These are phyloP conservation scores for Hyphantria cunea DNA, from an alignment of 1,140 invertebrate genomes.

Conservation along the genomic window DNA sequence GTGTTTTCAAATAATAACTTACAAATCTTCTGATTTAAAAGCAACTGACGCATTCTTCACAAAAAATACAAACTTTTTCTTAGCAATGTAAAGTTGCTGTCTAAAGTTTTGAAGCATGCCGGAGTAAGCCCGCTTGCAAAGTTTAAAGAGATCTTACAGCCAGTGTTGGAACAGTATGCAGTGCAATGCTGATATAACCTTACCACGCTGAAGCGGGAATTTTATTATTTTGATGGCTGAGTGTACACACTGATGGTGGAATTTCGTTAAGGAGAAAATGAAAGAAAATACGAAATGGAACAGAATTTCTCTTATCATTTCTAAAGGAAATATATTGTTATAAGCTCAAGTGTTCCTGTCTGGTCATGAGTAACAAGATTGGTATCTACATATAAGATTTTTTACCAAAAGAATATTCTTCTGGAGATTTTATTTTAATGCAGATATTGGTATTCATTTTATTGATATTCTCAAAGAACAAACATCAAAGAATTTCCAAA, in stretches of 20 bases:
- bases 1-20: conserved; percentile 13
- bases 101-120: too few relatives aligned
- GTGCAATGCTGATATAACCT: conserved; percentile 5
- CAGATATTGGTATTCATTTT: too few relatives aligned
- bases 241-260: background rate
- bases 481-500: too few relatives aligned
- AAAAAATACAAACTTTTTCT: conserved; percentile 4
- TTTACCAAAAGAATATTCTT: background rate
- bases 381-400: background rate
- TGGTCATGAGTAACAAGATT: background rate
- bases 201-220: conserved; percentile 7
- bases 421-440: too few relatives aligned
- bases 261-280: conserved; percentile 4
- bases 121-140: conserved; percentile 12
- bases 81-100: too few relatives aligned
- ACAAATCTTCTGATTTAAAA: conserved; percentile 12
- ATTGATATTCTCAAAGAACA: too few relatives aligned
- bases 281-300: background rate
- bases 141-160: conserved; percentile 12
- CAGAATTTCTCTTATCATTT: background rate
- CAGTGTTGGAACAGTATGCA: background rate
- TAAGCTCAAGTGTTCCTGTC: background rate
- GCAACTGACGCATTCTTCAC: conserved; percentile 6
- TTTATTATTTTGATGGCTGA: conserved; percentile 14
- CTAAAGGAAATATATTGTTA: background rate